These are phyloP conservation scores for Aleiodes sp. DNA, from an alignment of 1,140 invertebrate species.

Conservation along the genomic window DNA sequence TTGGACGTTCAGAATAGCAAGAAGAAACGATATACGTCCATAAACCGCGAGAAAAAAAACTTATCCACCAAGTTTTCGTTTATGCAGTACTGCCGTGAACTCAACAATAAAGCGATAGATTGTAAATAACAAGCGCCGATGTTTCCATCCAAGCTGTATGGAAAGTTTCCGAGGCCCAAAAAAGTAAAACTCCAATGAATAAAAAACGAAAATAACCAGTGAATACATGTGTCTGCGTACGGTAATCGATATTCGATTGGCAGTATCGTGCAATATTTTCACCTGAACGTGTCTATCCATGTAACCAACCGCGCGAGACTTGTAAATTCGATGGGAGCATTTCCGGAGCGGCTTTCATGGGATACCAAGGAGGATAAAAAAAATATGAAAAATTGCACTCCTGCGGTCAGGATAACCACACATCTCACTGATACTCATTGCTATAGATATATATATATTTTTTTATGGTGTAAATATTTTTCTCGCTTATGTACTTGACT, in stretches of 20 bases:
- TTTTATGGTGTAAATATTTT: not conserved
- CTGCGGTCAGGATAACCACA: not conserved
- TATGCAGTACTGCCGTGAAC: not conserved
- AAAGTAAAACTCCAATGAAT: not conserved
- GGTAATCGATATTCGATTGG: not conserved
- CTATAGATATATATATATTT: not conserved
- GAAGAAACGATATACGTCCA: no score
- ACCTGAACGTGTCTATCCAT: not conserved
- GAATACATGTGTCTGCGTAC: not conserved
- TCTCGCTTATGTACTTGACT: not conserved
- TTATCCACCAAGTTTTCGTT: not conserved
- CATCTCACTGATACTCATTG: not conserved
- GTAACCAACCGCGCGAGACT: not conserved
- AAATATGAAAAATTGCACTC: not conserved
- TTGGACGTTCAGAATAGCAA: no score
- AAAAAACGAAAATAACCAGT: not conserved
- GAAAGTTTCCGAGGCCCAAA: not conserved
- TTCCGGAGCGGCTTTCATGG: not conserved
- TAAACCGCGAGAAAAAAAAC: not conserved
- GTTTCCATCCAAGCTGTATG: not conserved
- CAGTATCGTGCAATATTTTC: not conserved
- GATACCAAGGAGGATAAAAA: not conserved
- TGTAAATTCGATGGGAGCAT: not conserved
- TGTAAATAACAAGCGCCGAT: not conserved
- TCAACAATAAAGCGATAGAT: not conserved